Evolutionary conservation across 2,113 vertebrate species (phyloP), one percentile per base, ranked within the genome.

Genomic region (Gymnocephalus cernua): DNA sequence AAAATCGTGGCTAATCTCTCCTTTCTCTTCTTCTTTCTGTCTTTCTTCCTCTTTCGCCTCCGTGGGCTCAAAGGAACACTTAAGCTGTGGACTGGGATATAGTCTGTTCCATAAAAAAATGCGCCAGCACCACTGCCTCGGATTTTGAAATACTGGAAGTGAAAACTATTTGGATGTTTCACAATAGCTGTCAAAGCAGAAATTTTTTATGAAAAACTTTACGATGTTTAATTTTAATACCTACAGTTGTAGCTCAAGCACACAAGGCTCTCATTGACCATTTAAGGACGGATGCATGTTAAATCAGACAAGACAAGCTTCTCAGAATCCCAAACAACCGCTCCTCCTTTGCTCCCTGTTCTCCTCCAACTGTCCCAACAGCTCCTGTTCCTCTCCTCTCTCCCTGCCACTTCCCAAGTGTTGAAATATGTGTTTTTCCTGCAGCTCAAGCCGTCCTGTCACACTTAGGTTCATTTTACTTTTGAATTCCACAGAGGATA

Each of bases 1-100:
- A 89, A 93, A 92, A 88, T 84, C 73, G 66, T 59, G 82, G 86
- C 89, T 86, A 93, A 91, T 92, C 88, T 93, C 76, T 82, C 76
- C 81, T 91, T 90, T 92, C 69, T 87, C 47, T 51, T 86, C 59
- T 79, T 89, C 66, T 83, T 73, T 86, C 29, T 51, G 16, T 79
- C 63, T 75, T 70, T 58, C 47, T 75, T 82, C 47, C 50, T 77
- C 80, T 72, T 56, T 74, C 12, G 70, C 78, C 63, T 84, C 65
- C 51, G 35, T 51, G 9, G 45, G 21, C 73, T 80, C 63, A 80
- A 78, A 91, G 77, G 79, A 83, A 72, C 67, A 74, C 63, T 83
- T 80, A 74, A 86, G 56, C 75, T 4, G 54, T 56, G 23, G 77
- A 84, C 56, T 85, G 38, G 64, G 83, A 79, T 82, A 84, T 86